A percentile compares a stretch with the other conserved stretches of the same genome.
Conservation (phyloP, 2,888 invertebrate species). For the Cryptophagus acutangulus region DNA sequence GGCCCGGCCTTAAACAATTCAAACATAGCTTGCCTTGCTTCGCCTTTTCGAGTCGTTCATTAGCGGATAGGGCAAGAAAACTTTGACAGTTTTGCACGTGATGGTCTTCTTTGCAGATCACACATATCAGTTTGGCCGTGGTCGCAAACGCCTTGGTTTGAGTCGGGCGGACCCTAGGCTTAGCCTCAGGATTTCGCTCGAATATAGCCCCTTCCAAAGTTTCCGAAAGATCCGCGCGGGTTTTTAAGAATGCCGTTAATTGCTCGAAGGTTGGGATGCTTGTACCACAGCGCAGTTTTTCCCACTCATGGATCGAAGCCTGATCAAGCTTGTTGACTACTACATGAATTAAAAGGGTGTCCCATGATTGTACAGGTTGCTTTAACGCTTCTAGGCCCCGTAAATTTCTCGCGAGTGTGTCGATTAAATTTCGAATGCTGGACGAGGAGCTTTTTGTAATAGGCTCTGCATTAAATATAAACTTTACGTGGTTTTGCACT, state of each 20-base stretch:
- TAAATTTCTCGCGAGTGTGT: slow-evolving; percentile 10
- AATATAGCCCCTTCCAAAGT: background rate
- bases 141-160: too few species aligned
- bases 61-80: background rate
- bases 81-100: background rate
- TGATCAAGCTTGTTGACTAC: slow-evolving; percentile 4
- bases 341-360: slow-evolving; percentile 6
- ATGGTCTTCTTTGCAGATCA: background rate
- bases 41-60: background rate
- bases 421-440: slow-evolving; percentile 10
- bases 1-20: background rate
- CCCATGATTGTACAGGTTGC: slow-evolving; percentile 5
- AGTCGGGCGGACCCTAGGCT: too few species aligned
- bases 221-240: slow-evolving; percentile 9
- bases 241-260: slow-evolving; percentile 9
- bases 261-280: too few species aligned
- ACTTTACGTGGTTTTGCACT: background rate
- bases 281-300: too few species aligned
- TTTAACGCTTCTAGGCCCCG: slow-evolving; percentile 3
- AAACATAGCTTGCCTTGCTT: background rate
- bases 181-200: too few species aligned
- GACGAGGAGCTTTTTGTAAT: too few species aligned
- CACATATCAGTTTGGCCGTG: background rate
- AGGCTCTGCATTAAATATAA: too few species aligned
- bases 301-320: slow-evolving; percentile 4